Percentiles rank a stretch among this genome's conserved stretches.
phyloP scores from a whole-genome alignment of 1,140 invertebrate genomes.

The Zaprionus capensis region DNA sequence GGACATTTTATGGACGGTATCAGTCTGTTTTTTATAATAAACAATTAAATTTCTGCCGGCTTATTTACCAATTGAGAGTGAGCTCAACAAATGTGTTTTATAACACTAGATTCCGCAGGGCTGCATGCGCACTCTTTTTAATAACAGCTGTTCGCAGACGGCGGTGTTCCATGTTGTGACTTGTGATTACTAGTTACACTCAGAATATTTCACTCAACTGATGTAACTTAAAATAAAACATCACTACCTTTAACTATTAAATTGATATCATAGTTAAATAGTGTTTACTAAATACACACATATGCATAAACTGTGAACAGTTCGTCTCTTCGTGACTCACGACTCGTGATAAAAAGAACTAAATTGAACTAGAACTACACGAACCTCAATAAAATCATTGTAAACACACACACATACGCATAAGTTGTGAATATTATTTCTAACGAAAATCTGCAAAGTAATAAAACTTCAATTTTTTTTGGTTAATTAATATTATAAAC shows the following conservation, averaged over 20 bases:
- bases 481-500: not conserved
- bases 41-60: slow-evolving; percentile 6
- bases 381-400: not conserved
- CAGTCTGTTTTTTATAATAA: not conserved
- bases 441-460: slow-evolving; percentile 4
- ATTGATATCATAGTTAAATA: not conserved
- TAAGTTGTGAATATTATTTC: not conserved
- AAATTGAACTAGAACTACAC: not conserved
- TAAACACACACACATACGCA: slow-evolving; percentile 3
- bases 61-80: slow-evolving; percentile 24
- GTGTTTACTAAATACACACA: too few species aligned
- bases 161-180: not conserved
- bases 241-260: too few species aligned
- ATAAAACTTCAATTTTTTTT: not conserved
- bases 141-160: not conserved
- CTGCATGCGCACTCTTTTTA: not conserved
- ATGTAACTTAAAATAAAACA: too few species aligned
- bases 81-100: not conserved
- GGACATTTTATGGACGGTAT: slow-evolving; percentile 49
- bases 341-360: not conserved
- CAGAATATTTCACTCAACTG: too few species aligned
- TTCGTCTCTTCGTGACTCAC: not conserved
- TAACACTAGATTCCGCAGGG: slow-evolving; percentile 14
- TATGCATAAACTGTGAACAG: not conserved
- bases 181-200: too few species aligned